phyloP scores from a whole-genome alignment of 2,113 vertebrate species.

The Corydoras maculifer region DNA sequence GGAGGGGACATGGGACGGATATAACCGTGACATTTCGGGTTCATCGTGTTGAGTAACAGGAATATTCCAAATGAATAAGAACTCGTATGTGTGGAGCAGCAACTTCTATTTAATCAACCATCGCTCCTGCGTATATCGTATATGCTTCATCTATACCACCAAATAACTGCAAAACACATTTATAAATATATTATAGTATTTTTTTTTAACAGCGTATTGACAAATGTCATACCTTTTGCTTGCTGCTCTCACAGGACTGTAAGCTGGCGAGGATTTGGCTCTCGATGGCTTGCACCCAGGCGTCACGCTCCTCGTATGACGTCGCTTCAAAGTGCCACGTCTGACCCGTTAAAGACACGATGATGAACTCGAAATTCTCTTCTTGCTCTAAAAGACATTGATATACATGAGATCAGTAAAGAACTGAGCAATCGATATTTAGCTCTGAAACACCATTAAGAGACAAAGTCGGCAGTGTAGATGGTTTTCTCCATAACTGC shows the following conservation, averaged over 20 bases:
- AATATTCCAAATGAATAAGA: too few relatives aligned
- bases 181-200: too few relatives aligned
- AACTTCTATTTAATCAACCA: too few relatives aligned
- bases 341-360: constrained; percentile 94
- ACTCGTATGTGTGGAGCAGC: too few relatives aligned
- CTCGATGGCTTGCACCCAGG: constrained; percentile 95
- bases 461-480: too few relatives aligned
- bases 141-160: too few relatives aligned
- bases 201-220: too few relatives aligned
- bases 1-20: neutral
- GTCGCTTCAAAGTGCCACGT: constrained; percentile 95
- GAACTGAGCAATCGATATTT: neutral
- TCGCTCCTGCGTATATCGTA: too few relatives aligned
- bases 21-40: constrained; percentile 17
- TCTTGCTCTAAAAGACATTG: constrained; percentile 81
- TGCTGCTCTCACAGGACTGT: constrained; percentile 97
- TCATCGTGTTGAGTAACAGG: neutral
- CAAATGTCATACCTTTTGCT: constrained; percentile 80
- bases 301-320: constrained; percentile 89
- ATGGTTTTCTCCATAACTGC: too few relatives aligned
- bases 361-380: constrained; percentile 96
- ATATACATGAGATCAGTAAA: neutral
- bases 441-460: neutral
- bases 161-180: too few relatives aligned
- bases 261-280: constrained; percentile 94